Evolutionary conservation across 2,888 invertebrate species (phyloP), one percentile per base, ranked within the genome.

Genomic region (Cheilosia soror): DNA sequence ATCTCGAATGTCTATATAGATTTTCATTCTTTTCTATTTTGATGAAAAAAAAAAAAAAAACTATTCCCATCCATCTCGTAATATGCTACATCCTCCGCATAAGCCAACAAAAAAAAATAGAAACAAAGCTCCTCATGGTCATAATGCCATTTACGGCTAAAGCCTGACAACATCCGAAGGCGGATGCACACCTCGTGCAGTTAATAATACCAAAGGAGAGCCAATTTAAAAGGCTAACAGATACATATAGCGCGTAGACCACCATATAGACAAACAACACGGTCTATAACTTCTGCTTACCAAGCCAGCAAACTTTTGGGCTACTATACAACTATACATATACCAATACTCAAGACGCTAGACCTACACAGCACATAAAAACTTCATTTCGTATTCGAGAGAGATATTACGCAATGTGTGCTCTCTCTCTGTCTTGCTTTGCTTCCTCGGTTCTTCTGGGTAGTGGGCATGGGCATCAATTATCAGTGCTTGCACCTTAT

Each of bases 71-170:
- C 42, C 27, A 37, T 47, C 51, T 69, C 42, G 37, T 44, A 62
- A 68, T 66, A 68, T 69, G 57, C 58, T 65, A 60, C 85, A 85
- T 85, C 85, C 85, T 85, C 85, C 85, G 81, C 85, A 81, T 68
- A 13, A 49, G 31, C 51, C 31, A 51, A 75, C 88, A 87, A 82
- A 60, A 29, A 44, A 53, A 25, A 57, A 66, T 20, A 60, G 63
- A 60, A 62, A 68, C 68, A 88, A 88, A 87, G 88, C 90, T 88
- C 88, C 88, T 90, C 90, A 90, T 90, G 90, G 90, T 90, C 90
- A 90, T 89, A 89, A 88, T 89, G 89, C 90, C 90, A 90, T 89
- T 90, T 90, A 90, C 89, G 90, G 89, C 88, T 88, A 90, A 89
- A 89, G 90, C 90, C 89, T 77, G 66, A 72, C 80, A 76, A 85